phyloP scores from a whole-genome alignment of 2,888 invertebrate genomes.

The Calliscelio sp. region DNA sequence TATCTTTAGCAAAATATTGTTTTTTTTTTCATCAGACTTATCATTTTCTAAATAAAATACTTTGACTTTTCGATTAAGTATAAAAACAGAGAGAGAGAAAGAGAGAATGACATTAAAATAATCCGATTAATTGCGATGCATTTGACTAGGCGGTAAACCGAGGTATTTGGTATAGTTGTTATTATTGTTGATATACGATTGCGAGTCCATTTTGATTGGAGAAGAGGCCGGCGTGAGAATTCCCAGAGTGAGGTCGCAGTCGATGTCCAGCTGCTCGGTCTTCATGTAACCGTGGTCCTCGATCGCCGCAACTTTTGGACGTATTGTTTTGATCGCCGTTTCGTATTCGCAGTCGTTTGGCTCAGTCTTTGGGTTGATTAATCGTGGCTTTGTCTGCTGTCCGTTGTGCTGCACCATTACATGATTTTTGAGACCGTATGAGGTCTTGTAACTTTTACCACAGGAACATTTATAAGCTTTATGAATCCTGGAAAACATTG shows the following conservation, averaged over 20 bases:
- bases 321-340: slow-evolving; percentile 49
- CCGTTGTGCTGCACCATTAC: slow-evolving; percentile 86
- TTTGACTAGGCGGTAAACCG: slow-evolving; percentile 51
- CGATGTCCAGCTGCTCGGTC: slow-evolving; percentile 78
- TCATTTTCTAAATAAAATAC: too few relatives aligned
- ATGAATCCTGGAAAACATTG: slow-evolving; percentile 88
- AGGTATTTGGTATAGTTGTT: slow-evolving; percentile 63
- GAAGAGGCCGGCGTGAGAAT: slow-evolving; percentile 83
- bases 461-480: slow-evolving; percentile 94
- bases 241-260: slow-evolving; percentile 79
- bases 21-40: too few relatives aligned
- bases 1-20: too few relatives aligned
- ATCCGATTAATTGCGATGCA: slow-evolving; percentile 26
- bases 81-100: too few relatives aligned
- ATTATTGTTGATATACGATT: too few relatives aligned
- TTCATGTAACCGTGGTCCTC: slow-evolving; percentile 83
- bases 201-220: slow-evolving; percentile 76
- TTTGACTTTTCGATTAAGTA: too few relatives aligned
- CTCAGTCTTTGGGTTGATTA: slow-evolving; percentile 65
- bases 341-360: slow-evolving; percentile 64
- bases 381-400: slow-evolving; percentile 62
- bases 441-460: slow-evolving; percentile 94
- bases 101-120: too few relatives aligned
- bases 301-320: slow-evolving; percentile 79
- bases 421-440: slow-evolving; percentile 92